Conservation (phyloP, 2,113 vertebrate species). For the Pleuronectes platessa region DNA sequence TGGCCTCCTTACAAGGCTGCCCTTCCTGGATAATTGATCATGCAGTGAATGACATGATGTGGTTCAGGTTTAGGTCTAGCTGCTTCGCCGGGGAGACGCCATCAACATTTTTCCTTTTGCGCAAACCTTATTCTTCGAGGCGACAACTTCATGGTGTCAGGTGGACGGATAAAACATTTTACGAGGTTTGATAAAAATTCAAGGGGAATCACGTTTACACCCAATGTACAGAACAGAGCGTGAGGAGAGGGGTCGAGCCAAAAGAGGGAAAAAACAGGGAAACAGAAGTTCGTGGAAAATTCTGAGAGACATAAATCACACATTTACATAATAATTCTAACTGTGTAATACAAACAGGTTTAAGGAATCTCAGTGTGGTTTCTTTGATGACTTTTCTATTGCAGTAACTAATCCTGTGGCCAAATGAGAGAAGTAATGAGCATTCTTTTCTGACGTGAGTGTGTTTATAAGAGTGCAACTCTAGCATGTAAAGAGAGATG, state of each 20-base stretch:
- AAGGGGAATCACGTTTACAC: constrained; percentile 10
- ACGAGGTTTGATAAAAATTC: background rate
- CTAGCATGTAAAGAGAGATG: constrained; percentile 82
- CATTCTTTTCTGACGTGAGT: constrained; percentile 78
- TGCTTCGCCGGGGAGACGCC: constrained; percentile 20
- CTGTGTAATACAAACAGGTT: constrained; percentile 70
- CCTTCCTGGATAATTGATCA: constrained; percentile 83
- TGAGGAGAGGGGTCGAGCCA: background rate
- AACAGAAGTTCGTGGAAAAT: constrained; percentile 47
- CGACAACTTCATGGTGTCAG: background rate
- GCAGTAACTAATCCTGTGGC: constrained; percentile 70
- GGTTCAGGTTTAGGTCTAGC: constrained; percentile 78
- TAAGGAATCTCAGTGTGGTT: constrained; percentile 62
- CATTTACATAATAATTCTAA: constrained; percentile 72
- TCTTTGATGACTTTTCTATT: constrained; percentile 71
- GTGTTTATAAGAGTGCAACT: constrained; percentile 81
- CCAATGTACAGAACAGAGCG: background rate
- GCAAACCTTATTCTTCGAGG: constrained; percentile 2
- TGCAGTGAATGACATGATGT: constrained; percentile 78
- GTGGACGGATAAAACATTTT: background rate
- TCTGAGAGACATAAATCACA: constrained; percentile 62
- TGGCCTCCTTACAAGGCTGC: constrained; percentile 78
- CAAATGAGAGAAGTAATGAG: constrained; percentile 81
- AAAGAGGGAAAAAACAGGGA: background rate
- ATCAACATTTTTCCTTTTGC: constrained; percentile 33